phyloP scores from a whole-genome alignment of 2,113 vertebrate genomes.

The Sprattus sprattus region DNA sequence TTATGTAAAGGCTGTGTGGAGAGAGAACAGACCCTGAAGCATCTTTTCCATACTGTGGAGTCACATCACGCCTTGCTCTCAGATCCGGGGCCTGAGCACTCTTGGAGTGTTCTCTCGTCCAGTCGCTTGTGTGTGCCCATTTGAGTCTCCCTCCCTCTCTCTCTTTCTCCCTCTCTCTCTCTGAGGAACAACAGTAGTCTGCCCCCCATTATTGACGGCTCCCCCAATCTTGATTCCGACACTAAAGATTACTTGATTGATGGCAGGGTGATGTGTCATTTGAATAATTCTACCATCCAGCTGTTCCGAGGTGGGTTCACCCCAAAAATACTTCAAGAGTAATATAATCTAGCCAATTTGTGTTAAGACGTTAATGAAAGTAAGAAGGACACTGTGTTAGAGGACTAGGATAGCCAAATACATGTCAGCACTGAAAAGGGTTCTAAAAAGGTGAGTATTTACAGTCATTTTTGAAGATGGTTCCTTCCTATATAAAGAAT shows the following conservation, averaged over 20 bases:
- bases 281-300: neutral
- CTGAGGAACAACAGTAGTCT: neutral
- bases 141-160: neutral
- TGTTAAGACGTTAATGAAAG: conserved; percentile 3
- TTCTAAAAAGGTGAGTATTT: neutral
- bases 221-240: neutral
- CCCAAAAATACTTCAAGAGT: conserved; percentile 13
- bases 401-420: neutral
- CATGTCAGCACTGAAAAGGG: neutral
- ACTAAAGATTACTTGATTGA: neutral
- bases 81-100: conserved; percentile 2
- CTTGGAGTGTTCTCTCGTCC: neutral
- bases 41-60: conserved; percentile 62
- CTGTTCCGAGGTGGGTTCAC: neutral
- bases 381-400: neutral
- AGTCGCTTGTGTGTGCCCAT: neutral
- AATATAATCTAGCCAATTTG: conserved; percentile 2
- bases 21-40: conserved; percentile 62
- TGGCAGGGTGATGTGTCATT: neutral
- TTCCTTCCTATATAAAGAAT: too few relatives aligned
- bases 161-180: neutral
- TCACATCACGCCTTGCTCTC: conserved; percentile 46
- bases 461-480: too few relatives aligned
- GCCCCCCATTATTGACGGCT: neutral
- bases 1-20: conserved; percentile 69